These are phyloP conservation scores for Rhynchonycteris naso DNA, from an alignment of 2,797 vertebrate genomes.

Conservation along the genomic window DNA sequence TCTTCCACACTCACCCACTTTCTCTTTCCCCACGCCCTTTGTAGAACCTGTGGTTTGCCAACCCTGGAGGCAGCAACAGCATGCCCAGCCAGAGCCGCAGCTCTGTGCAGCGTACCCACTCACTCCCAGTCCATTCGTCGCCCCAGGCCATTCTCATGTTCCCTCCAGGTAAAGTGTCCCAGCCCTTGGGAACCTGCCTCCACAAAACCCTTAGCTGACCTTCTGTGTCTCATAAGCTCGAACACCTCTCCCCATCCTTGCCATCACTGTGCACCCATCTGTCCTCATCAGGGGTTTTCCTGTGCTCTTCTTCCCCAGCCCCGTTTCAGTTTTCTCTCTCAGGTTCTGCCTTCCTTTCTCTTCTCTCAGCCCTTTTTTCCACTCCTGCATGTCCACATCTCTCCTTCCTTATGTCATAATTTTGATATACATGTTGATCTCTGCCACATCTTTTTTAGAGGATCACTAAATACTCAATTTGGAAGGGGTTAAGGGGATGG, in stretches of 20 bases:
- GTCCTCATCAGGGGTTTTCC: neutral
- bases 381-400: neutral
- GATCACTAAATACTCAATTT: neutral
- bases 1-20: neutral
- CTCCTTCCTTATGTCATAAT: neutral
- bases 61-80: slow-evolving; percentile 96
- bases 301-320: no score
- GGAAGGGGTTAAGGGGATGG: neutral
- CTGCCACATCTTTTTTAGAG: neutral
- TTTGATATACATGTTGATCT: neutral
- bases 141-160: slow-evolving; percentile 97
- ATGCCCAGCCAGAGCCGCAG: slow-evolving; percentile 97
- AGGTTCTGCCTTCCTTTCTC: neutral
- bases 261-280: neutral
- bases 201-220: neutral
- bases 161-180: slow-evolving; percentile 90
- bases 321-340: neutral
- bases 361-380: neutral
- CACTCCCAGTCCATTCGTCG: slow-evolving; percentile 96
- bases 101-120: slow-evolving; percentile 96
- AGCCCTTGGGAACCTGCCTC: neutral
- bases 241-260: neutral
- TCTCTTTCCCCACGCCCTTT: neutral
- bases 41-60: slow-evolving; percentile 96
- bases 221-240: neutral